These are phyloP conservation scores for Rallus limicola DNA, from an alignment of 2,113 vertebrate species.

Conservation along the genomic window DNA sequence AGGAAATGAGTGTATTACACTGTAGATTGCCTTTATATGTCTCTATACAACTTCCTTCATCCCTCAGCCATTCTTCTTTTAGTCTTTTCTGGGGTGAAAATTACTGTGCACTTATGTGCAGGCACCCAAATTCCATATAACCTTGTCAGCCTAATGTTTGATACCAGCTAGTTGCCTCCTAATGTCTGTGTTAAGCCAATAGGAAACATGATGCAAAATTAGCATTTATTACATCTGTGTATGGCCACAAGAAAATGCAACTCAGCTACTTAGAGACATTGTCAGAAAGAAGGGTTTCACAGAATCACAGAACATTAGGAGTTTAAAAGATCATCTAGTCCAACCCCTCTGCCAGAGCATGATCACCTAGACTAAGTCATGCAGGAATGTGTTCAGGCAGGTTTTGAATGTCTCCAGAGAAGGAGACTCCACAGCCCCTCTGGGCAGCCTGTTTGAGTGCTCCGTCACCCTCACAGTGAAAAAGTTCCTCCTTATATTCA, in stretches of 20 bases:
- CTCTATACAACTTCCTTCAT: not conserved
- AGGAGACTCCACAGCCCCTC: too few relatives aligned
- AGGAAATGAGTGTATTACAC: not conserved
- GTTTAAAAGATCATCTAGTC: too few relatives aligned
- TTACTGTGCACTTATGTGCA: not conserved
- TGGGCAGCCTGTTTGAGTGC: too few relatives aligned
- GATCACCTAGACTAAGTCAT: too few relatives aligned
- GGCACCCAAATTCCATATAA: not conserved
- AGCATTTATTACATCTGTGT: not conserved
- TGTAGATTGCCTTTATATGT: not conserved
- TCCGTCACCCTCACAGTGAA: too few relatives aligned
- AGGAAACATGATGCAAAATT: not conserved
- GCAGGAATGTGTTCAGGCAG: too few relatives aligned
- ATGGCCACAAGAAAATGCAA: not conserved
- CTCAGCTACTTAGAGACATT: not conserved
- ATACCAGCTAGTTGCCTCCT: not conserved
- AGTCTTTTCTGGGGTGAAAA: not conserved
- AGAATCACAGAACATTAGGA: too few relatives aligned
- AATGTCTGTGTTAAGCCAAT: not conserved
- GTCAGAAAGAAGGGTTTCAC: not conserved
- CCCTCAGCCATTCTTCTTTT: not conserved
- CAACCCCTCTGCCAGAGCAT: too few relatives aligned
- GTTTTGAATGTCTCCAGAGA: too few relatives aligned
- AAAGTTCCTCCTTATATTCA: too few relatives aligned
- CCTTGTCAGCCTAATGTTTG: not conserved